Evolutionary conservation across 2,113 vertebrate species (phyloP), one percentile per base, ranked within the genome.

Genomic region (Himantopus leucocephalus): DNA sequence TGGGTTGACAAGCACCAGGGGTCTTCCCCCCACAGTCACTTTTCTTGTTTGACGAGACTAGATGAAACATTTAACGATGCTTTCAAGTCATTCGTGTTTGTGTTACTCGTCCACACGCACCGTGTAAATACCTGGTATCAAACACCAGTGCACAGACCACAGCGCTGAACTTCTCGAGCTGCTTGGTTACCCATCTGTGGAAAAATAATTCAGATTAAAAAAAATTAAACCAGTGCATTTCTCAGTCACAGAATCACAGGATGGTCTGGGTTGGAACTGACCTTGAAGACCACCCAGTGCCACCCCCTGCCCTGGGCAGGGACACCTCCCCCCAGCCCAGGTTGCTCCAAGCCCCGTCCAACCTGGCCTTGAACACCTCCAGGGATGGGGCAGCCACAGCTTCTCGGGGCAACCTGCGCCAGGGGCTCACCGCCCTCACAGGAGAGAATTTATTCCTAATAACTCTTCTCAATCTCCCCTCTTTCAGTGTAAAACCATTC

Each of bases 81-180:
- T 62, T 29, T 5, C 16, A 8, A 58, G 81, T 58, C 67, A 5
- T 4, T 27, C 0, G 0, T 7, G 29, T 19, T 9, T 2, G 5
- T 7, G 1, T 15, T 19, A 5, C 60, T 13, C 5, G 1, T 16
- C 71, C n/a, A 5, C 32, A 12, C 15, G 1, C 21, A 1, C 62
- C 2, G 0, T 29, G 64, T 32, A 12, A 74, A 29, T 13, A 55
- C 30, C 74, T 16, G 66, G 26, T 30, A 9, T 9, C 70, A 18
- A 78, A 34, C 66, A 22, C 39, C 3, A 2, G 60, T 26, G 2
- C 32, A 9, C 10, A 37, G 48, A 45, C 16, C 3, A 0, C 32
- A 14, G 88, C 7, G 0, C 74, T 20, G 41, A 37, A 8, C 34
- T 29, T 8, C 58, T 23, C 24, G 5, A 48, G 8, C 60, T 29